Conservation (phyloP, 2,888 invertebrate species). For the Andrena bicolor region DNA sequence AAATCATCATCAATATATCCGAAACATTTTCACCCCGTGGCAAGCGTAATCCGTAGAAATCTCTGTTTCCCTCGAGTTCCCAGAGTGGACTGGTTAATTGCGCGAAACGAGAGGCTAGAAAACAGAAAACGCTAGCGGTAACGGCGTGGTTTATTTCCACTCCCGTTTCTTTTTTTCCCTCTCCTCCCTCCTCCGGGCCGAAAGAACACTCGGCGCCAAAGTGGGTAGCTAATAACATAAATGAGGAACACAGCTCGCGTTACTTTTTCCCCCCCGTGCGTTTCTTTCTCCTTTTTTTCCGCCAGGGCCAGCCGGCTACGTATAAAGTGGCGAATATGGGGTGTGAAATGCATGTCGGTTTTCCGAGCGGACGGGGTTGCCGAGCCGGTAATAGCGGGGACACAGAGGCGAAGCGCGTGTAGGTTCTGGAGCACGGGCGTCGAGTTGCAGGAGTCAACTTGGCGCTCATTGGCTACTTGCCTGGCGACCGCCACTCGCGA, state of each 20-base stretch:
- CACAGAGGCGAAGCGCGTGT: conserved; percentile 28
- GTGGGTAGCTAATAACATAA: conserved; percentile 66
- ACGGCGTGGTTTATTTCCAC: conserved; percentile 51
- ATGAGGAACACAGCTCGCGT: conserved; percentile 52
- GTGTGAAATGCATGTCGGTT: conserved; percentile 65
- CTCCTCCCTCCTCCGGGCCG: conserved; percentile 4
- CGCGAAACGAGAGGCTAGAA: conserved; percentile 45
- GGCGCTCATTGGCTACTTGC: conserved; percentile 72
- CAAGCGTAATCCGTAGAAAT: conserved; percentile 30
- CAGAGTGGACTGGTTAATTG: conserved; percentile 37
- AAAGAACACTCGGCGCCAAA: conserved; percentile 59
- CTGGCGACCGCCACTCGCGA: conserved; percentile 73
- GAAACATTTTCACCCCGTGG: neutral
- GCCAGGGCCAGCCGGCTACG: conserved; percentile 44
- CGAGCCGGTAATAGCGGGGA: conserved; percentile 39
- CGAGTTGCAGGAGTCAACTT: conserved; percentile 70
- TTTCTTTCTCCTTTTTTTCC: conserved; percentile 44
- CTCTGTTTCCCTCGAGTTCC: conserved; percentile 11
- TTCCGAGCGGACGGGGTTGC: conserved; percentile 53
- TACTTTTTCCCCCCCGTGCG: conserved; percentile 21
- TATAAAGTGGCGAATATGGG: conserved; percentile 56
- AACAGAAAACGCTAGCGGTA: conserved; percentile 36
- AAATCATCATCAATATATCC: neutral
- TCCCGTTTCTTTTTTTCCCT: conserved; percentile 13
- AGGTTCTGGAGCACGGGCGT: conserved; percentile 62